Base-by-base conservation (phyloP, 2,888 invertebrate species). In the Cosmorhoe ocellata region DNA sequence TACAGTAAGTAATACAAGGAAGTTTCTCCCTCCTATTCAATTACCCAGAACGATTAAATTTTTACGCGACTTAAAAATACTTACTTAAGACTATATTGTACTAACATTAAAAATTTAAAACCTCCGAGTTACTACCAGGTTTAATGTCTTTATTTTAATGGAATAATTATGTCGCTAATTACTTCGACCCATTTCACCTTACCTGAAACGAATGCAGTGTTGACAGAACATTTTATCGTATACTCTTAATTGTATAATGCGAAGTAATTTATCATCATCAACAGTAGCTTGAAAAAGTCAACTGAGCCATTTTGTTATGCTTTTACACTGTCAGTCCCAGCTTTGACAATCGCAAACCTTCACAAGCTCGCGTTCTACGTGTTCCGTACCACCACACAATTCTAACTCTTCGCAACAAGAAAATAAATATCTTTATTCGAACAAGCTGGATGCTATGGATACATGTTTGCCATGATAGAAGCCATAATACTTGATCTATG, bases 61-160 rank as follows among this genome's bases (percentile, higher is more conserved):
- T 79, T 81, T 76, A 81, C 70, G 74, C 63, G 69, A 74, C 76
- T 79, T 78, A 68, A 76, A 79, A 77, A 78, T 70, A 74, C 71
- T 74, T 63, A 61, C 59, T 54, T 45, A 56, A 56, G 60, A 58
- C 57, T 63, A 56, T 44, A 53, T 42, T 42, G 42, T 56, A 40
- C 45, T 54, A 68, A 59, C 70, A 71, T 71, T 71, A 74, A 75
- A 73, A 67, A 61, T 69, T 69, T 63, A 66, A 71, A 71, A 62
- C 69, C 72, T 64, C 65, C 60, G 61, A 33, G 54, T 58, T 46
- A 56, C 56, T 53, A 49, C 49, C 66, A 66, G 63, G 68, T 74
- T 77, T 74, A 72, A 74, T 68, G 64, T 74, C 70, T 76, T 75
- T 76, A 70, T 74, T 77, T 76, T 80, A 79, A 81, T 82, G 76